phyloP scores from a whole-genome alignment of 2,113 vertebrate species.

The Orcinus orca region DNA sequence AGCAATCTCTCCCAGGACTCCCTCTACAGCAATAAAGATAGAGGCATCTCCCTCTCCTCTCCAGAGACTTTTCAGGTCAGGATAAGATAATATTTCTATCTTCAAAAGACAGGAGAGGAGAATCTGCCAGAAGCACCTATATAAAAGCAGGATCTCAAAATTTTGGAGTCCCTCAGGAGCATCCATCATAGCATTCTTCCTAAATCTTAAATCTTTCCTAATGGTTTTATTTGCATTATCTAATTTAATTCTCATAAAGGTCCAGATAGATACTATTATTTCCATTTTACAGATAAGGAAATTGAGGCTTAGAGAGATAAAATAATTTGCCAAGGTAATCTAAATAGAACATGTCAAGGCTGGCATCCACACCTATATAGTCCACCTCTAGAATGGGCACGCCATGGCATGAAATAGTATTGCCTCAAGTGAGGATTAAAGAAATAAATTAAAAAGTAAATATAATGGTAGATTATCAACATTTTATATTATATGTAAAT shows the following conservation, averaged over 20 bases:
- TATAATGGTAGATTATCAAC: not conserved
- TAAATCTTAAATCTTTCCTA: not conserved
- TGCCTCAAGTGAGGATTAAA: not conserved
- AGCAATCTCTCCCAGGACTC: not conserved
- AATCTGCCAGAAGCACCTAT: not conserved
- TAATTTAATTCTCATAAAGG: not conserved
- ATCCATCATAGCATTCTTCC: not conserved
- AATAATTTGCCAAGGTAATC: not conserved
- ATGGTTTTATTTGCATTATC: not conserved
- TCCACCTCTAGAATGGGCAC: not conserved
- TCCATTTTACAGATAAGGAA: not conserved
- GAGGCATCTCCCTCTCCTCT: not conserved
- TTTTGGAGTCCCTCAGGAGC: not conserved
- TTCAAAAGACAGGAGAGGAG: not conserved
- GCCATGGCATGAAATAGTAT: not conserved
- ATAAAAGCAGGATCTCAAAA: not conserved
- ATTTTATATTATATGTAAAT: conserved; percentile 7
- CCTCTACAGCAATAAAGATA: not conserved
- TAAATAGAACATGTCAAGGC: not conserved
- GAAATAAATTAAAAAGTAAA: not conserved
- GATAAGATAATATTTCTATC: not conserved
- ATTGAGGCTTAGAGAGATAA: not conserved
- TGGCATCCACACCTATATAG: not conserved
- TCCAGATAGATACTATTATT: not conserved
- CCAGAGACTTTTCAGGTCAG: not conserved